Percentiles rank a stretch among this genome's conserved stretches.
Conservation (phyloP, 2,113 vertebrate species). For the Anguilla rostrata region DNA sequence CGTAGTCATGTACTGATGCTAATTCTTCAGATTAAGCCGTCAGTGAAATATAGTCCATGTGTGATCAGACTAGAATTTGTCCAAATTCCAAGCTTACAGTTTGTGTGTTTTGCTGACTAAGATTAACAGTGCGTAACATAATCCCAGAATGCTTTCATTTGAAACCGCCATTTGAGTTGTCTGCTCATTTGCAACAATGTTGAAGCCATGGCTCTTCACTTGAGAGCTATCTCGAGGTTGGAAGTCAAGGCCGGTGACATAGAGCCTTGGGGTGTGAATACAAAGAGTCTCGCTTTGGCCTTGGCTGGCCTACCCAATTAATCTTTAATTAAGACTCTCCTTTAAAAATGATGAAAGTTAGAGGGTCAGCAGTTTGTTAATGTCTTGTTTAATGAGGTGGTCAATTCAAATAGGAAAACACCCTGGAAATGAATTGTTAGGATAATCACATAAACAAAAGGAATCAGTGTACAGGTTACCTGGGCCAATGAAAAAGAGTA, state of each 20-base stretch:
- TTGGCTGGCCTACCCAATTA: conserved; percentile 41
- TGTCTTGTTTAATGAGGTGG: background rate
- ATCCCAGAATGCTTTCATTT: conserved; percentile 18
- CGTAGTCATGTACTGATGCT: background rate
- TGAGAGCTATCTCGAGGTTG: conserved; percentile 51
- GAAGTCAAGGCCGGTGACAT: conserved; percentile 44
- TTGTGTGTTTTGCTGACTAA: background rate
- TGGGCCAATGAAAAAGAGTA: too few species aligned
- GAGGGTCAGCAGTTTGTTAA: background rate
- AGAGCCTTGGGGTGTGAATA: conserved; percentile 40
- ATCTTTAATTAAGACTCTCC: conserved; percentile 39
- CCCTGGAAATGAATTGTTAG: background rate
- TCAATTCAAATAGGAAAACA: background rate
- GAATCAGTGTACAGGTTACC: too few species aligned
- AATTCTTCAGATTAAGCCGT: background rate
- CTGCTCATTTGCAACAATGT: conserved; percentile 22
- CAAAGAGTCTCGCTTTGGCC: conserved; percentile 40
- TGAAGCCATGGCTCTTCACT: conserved; percentile 43
- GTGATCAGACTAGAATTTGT: background rate
- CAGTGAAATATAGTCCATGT: background rate
- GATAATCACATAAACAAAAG: background rate
- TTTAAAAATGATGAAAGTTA: conserved; percentile 28
- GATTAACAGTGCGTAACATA: background rate
- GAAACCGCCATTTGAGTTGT: conserved; percentile 44
- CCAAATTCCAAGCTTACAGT: background rate